A percentile compares a stretch with the other conserved stretches of the same genome.
Conservation (phyloP, 1,140 invertebrate species). For the Drosophila virilis region DNA sequence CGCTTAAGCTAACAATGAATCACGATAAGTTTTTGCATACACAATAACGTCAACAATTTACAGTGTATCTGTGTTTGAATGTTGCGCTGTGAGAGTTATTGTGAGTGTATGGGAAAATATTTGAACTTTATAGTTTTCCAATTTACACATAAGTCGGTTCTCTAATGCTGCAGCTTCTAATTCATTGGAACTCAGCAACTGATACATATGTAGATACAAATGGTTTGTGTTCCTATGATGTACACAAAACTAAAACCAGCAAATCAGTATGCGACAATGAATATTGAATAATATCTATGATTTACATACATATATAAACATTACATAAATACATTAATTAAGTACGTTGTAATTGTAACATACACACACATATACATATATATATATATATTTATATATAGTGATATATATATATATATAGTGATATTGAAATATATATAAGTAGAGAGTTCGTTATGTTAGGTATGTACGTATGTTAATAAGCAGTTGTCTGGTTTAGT, state of each 20-base stretch:
- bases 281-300: slow-evolving; percentile 45
- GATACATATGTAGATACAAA: slow-evolving; percentile 45
- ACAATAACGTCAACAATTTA: slow-evolving; percentile 65
- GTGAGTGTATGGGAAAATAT: slow-evolving; percentile 17
- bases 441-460: slow-evolving; percentile 54
- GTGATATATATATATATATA: slow-evolving; percentile 31
- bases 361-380: slow-evolving; percentile 26
- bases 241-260: slow-evolving; percentile 53
- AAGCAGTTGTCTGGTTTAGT: slow-evolving; percentile 33
- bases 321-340: slow-evolving; percentile 42
- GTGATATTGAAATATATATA: slow-evolving; percentile 34
- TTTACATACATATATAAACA: slow-evolving; percentile 48
- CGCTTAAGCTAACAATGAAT: slow-evolving; percentile 60
- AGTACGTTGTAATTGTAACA: slow-evolving; percentile 24
- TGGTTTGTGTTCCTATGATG: slow-evolving; percentile 28
- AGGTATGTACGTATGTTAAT: slow-evolving; percentile 40
- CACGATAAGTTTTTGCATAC: slow-evolving; percentile 42
- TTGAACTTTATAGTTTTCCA: slow-evolving; percentile 1
- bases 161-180: slow-evolving; percentile 23
- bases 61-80: slow-evolving; percentile 39
- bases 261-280: slow-evolving; percentile 47
- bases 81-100: slow-evolving; percentile 10
- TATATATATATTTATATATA: slow-evolving; percentile 21
- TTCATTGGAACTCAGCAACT: slow-evolving; percentile 25
- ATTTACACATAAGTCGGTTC: slow-evolving; percentile 13